These are phyloP conservation scores for Danio aesculapii DNA, from an alignment of 2,797 vertebrate genomes.

Conservation along the genomic window DNA sequence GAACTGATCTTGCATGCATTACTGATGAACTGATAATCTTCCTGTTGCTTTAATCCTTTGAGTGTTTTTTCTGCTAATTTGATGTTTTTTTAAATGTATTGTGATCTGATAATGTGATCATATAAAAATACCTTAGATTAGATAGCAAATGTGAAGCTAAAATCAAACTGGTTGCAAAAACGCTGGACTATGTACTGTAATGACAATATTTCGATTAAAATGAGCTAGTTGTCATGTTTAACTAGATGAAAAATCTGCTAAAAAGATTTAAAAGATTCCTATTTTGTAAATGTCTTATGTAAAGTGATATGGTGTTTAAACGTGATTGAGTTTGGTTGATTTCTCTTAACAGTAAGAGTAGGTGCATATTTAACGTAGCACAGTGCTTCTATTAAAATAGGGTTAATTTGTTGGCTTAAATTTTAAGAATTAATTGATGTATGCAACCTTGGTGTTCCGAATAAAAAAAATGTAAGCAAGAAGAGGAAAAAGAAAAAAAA, in stretches of 20 bases:
- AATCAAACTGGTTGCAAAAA: constrained; percentile 87
- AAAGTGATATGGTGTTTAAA: constrained; percentile 93
- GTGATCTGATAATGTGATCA: constrained; percentile 61
- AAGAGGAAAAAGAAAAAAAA: constrained; percentile 67
- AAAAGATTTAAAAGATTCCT: constrained; percentile 80
- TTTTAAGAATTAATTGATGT: constrained; percentile 98
- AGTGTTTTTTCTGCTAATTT: constrained; percentile 61
- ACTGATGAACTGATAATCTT: constrained; percentile 60
- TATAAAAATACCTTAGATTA: constrained; percentile 60
- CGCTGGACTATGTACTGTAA: constrained; percentile 93
- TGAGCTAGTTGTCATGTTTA: constrained; percentile 90
- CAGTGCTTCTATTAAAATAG: constrained; percentile 85
- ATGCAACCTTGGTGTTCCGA: constrained; percentile 90
- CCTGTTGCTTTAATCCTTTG: constrained; percentile 59
- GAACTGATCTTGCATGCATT: constrained; percentile 61
- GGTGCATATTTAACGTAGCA: constrained; percentile 73
- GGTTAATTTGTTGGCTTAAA: constrained; percentile 97
- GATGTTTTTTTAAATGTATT: constrained; percentile 64
- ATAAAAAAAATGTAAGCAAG: constrained; percentile 83
- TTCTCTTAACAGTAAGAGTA: constrained; percentile 87
- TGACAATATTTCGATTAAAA: constrained; percentile 83
- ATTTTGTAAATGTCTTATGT: constrained; percentile 87
- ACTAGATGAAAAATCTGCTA: constrained; percentile 91
- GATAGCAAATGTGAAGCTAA: constrained; percentile 76
- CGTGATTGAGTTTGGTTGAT: constrained; percentile 88